phyloP scores from a whole-genome alignment of 2,113 vertebrate genomes.

The Nansenia antarctica region DNA sequence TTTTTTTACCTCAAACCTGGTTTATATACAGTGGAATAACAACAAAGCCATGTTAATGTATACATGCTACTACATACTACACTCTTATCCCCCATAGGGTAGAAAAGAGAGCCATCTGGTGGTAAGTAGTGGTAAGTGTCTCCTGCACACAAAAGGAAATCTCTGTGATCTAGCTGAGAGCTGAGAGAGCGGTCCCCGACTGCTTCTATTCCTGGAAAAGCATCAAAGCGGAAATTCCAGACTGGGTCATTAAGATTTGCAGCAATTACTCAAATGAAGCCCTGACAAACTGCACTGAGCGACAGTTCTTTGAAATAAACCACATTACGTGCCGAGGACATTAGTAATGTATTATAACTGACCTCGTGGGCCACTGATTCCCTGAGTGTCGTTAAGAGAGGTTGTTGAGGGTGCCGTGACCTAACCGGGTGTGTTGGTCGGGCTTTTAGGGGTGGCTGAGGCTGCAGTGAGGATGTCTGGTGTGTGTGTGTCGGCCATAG shows the following conservation, averaged over 20 bases:
- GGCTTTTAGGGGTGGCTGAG: conserved; percentile 92
- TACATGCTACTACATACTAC: too few species aligned
- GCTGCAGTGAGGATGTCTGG: conserved; percentile 90
- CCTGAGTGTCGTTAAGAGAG: background rate
- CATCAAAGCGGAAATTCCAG: conserved; percentile 12
- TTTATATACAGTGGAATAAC: background rate
- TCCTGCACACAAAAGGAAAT: conserved; percentile 11
- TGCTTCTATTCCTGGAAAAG: conserved; percentile 34
- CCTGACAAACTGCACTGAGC: conserved; percentile 16
- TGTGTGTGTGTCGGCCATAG: too few species aligned
- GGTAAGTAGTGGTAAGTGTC: conserved; percentile 26
- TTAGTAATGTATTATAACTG: background rate
- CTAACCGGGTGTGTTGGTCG: conserved; percentile 88
- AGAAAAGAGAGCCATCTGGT: conserved; percentile 68
- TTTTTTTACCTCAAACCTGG: background rate
- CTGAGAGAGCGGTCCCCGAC: background rate
- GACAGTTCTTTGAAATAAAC: background rate
- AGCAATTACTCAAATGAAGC: conserved; percentile 17
- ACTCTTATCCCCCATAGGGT: too few species aligned
- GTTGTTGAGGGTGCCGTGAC: background rate
- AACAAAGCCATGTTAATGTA: too few species aligned
- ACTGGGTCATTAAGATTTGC: conserved; percentile 23
- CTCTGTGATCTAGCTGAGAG: background rate
- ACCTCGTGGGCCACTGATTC: background rate
- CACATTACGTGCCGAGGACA: background rate